A percentile compares a stretch with the other conserved stretches of the same genome.
These are phyloP conservation scores for Temnothorax rugatulus DNA, from an alignment of 2,888 invertebrate species.

Conservation along the genomic window DNA sequence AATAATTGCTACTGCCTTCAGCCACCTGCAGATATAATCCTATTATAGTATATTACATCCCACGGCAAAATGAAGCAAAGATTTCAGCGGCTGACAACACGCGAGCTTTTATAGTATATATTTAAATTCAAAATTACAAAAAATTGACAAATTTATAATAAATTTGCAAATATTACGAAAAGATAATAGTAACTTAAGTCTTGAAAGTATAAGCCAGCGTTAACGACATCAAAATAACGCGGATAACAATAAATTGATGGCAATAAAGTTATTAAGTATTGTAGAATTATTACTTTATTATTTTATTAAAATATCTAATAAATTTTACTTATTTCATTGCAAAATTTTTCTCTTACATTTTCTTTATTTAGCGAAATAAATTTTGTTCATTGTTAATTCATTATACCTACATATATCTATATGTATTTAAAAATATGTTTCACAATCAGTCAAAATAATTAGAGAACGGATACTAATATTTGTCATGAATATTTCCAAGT, in stretches of 20 bases:
- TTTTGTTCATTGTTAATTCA: conserved; percentile 3
- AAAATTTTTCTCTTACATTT: background rate
- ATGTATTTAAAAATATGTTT: background rate
- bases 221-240: background rate
- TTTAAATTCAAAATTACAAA: background rate
- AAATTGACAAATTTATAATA: background rate
- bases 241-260: background rate
- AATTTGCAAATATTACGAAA: background rate
- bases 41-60: conserved; percentile 64
- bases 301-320: background rate
- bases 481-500: background rate
- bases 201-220: background rate
- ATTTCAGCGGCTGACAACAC: background rate
- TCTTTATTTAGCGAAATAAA: background rate
- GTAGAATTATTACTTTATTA: background rate
- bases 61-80: conserved; percentile 62
- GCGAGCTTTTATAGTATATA: background rate
- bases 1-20: conserved; percentile 72
- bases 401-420: no score
- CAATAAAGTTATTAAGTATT: background rate
- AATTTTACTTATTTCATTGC: background rate
- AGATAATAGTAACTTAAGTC: background rate
- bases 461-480: background rate
- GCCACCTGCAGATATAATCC: conserved; percentile 75
- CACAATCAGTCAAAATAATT: background rate